Evolutionary conservation across 2,113 vertebrate genomes (phyloP).

Genomic region (Buteo buteo): DNA sequence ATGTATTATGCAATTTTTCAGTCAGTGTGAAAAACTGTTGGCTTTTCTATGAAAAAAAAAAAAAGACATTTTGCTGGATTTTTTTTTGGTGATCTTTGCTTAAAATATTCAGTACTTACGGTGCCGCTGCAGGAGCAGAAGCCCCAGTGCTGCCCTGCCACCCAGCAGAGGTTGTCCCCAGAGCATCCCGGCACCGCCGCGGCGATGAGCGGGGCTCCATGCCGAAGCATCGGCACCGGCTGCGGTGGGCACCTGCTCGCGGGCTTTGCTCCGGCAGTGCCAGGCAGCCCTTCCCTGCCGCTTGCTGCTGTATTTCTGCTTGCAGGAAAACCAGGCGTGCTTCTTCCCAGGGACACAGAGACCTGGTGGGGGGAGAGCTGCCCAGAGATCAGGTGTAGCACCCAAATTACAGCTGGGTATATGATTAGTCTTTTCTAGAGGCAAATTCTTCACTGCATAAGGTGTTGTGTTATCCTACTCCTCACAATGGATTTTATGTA

Average conservation of each 20-base stretch:
- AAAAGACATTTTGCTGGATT: not conserved
- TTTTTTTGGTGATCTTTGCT: not conserved
- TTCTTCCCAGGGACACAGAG: not conserved
- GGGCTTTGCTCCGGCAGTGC: not conserved
- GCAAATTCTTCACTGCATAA: not conserved
- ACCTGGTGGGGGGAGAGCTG: not conserved
- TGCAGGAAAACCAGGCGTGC: not conserved
- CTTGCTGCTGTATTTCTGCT: not conserved
- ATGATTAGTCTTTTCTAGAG: not conserved
- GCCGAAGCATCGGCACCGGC: not conserved
- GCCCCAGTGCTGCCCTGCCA: not conserved
- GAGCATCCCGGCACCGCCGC: not conserved
- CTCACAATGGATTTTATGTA: not conserved
- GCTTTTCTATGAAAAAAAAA: not conserved
- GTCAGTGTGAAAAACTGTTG: not conserved
- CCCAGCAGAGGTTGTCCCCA: not conserved
- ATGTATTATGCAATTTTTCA: not conserved
- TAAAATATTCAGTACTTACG: not conserved
- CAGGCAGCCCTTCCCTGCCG: not conserved
- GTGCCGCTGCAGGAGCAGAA: not conserved
- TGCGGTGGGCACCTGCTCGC: fast-evolving
- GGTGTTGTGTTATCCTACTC: not conserved
- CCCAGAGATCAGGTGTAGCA: not conserved
- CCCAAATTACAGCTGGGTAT: not conserved
- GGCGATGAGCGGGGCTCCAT: not conserved